Percentiles rank a stretch among this genome's conserved stretches.
Conservation (phyloP, 2,888 invertebrate genomes). For the Dryocosmus kuriphilus region DNA sequence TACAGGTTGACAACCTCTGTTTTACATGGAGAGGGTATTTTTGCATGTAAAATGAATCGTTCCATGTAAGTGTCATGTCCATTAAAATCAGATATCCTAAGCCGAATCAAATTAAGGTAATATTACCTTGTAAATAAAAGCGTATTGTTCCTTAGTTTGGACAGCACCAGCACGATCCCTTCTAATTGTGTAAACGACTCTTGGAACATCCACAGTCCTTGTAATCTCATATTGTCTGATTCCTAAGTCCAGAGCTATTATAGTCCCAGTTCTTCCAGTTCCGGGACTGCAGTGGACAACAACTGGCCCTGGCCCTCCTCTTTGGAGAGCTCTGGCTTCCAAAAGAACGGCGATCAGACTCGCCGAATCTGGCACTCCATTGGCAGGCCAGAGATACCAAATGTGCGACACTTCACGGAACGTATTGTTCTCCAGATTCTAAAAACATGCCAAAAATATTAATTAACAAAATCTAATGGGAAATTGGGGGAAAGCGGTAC, state of each 20-base stretch:
- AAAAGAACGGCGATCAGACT: constrained; percentile 92
- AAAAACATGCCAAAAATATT: constrained; percentile 57
- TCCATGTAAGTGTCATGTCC: too few relatives aligned
- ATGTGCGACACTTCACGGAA: constrained; percentile 93
- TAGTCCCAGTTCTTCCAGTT: constrained; percentile 92
- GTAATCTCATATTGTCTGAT: constrained; percentile 92
- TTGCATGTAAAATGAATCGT: too few relatives aligned
- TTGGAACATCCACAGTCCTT: constrained; percentile 90
- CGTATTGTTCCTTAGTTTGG: constrained; percentile 94
- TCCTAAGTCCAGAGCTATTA: constrained; percentile 91
- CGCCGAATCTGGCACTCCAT: constrained; percentile 91
- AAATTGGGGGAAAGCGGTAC: too few relatives aligned
- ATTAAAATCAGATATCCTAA: too few relatives aligned
- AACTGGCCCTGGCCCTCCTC: constrained; percentile 83
- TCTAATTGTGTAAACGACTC: constrained; percentile 89
- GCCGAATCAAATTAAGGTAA: too few relatives aligned
- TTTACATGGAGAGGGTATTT: too few relatives aligned
- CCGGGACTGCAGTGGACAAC: constrained; percentile 93
- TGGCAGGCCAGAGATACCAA: constrained; percentile 97
- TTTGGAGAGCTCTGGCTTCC: constrained; percentile 83
- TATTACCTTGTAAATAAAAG: constrained; percentile 92
- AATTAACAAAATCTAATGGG: neutral
- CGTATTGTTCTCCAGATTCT: constrained; percentile 88
- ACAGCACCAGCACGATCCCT: constrained; percentile 93
- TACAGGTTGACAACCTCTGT: too few relatives aligned